Evolutionary conservation across 2,888 invertebrate species (phyloP).

Genomic region (Chymomyza amoena): DNA sequence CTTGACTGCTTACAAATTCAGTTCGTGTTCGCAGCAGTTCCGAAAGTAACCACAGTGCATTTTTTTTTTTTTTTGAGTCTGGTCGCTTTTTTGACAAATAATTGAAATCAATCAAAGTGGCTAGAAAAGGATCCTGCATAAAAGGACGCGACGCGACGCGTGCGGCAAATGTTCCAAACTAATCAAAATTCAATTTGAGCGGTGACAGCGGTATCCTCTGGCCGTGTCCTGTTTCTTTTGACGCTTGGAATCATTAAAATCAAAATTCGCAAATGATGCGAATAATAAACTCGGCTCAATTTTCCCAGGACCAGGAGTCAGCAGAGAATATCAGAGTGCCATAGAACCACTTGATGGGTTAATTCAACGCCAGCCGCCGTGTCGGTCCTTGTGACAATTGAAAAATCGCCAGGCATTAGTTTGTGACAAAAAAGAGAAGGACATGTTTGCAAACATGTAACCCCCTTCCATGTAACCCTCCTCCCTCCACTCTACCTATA

Average conservation of each 20-base stretch:
- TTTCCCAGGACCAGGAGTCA: conserved; percentile 54
- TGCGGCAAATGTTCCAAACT: conserved; percentile 45
- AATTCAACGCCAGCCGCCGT: conserved; percentile 49
- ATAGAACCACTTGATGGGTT: conserved; percentile 59
- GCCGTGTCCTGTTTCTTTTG: background rate
- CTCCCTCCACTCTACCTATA: background rate
- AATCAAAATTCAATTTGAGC: conserved; percentile 75
- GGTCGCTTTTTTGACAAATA: conserved; percentile 57
- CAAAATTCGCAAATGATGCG: conserved; percentile 76
- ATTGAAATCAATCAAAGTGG: conserved; percentile 68
- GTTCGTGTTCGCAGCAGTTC: background rate
- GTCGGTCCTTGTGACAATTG: conserved; percentile 66
- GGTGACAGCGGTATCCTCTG: background rate
- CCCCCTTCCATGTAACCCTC: conserved; percentile 11
- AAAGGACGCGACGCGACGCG: conserved; percentile 33
- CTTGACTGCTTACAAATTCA: conserved; percentile 15
- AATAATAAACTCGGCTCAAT: conserved; percentile 61
- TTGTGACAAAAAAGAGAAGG: conserved; percentile 14
- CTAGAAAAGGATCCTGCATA: conserved; percentile 18
- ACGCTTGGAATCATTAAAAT: conserved; percentile 68
- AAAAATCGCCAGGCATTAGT: conserved; percentile 69
- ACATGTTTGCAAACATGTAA: conserved; percentile 68
- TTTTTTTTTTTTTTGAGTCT: background rate
- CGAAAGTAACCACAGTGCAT: background rate
- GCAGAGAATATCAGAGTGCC: background rate